phyloP scores from a whole-genome alignment of 1,140 invertebrate species.

The Cecropterus lyciades region DNA sequence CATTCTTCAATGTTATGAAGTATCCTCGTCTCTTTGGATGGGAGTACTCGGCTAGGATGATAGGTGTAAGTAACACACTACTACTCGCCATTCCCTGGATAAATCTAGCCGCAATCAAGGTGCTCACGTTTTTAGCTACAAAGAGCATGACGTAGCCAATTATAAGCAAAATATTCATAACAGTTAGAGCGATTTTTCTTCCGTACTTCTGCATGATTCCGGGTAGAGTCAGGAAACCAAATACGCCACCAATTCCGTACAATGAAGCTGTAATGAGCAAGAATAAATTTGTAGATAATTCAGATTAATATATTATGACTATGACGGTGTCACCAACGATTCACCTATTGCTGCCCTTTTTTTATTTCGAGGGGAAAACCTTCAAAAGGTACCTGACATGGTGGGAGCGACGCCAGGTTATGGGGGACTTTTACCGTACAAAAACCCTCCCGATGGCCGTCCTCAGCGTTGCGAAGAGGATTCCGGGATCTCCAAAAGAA shows the following conservation, averaged over 20 bases:
- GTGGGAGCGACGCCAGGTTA: too few species aligned
- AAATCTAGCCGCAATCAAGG: slow-evolving; percentile 34
- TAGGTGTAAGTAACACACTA: slow-evolving; percentile 47
- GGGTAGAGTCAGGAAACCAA: background rate
- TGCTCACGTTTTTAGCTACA: slow-evolving; percentile 28
- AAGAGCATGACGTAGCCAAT: slow-evolving; percentile 33
- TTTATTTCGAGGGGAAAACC: too few species aligned
- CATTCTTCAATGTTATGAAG: slow-evolving; percentile 47
- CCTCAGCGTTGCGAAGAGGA: too few species aligned
- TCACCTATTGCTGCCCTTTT: too few species aligned
- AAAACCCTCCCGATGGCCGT: too few species aligned
- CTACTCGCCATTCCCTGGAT: slow-evolving; percentile 37
- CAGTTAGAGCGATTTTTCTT: slow-evolving; percentile 4
- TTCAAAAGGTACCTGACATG: too few species aligned
- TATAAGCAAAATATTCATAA: slow-evolving; percentile 19
- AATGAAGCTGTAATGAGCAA: background rate
- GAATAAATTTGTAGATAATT: too few species aligned
- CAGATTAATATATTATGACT: too few species aligned
- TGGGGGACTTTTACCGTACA: too few species aligned
- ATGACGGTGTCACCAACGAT: too few species aligned
- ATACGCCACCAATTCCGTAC: background rate
- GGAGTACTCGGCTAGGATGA: too few species aligned
- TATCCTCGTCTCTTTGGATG: slow-evolving; percentile 40
- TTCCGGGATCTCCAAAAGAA: too few species aligned
- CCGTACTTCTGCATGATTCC: background rate